Base-by-base conservation (phyloP, 2,888 invertebrate species). In the Muscina levida region DNA sequence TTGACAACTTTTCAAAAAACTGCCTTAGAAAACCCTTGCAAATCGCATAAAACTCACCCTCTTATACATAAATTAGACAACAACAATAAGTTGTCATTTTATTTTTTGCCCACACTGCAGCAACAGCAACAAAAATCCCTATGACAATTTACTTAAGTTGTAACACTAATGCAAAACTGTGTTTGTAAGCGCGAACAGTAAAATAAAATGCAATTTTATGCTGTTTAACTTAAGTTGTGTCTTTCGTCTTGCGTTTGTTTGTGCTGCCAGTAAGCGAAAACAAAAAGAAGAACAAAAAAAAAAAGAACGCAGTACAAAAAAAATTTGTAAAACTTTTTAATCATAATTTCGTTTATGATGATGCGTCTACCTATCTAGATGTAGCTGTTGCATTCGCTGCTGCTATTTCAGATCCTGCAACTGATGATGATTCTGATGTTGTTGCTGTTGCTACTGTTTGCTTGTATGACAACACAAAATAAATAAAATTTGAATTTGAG, bases 191-290 rank as follows among this genome's bases (percentile, higher is more conserved):
- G 67, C 8, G 8, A 31, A 8, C 8, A 31, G 31, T 5, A 62
- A 19, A 62, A 62, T 62, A 81, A 82, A 83, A 82, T 82, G 81
- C 79, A 84, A 82, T 84, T 82, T 83, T 77, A 82, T 78, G 84
- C 82, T 84, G 84, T 82, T 84, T 84, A 82, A 83, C 77, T 84
- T 83, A 83, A 77, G 56, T 77, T 74, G 72, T 80, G 72, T 80
- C 77, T 82, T 82, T 68, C 51, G 72, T 78, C 65, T 62, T 62
- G 19, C 19, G 22, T 51, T 31, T n/a, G n/a, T n/a, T n/a, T n/a
- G n/a, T n/a, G n/a, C n/a, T n/a, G n/a, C n/a, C n/a, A 31, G 31
- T 31, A 31, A 8, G 31, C 8, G 51, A 51, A 51, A 51, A 48
- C 17, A 59, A 62, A 59, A 10, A n/a, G n/a, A 57, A 13, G 26